Evolutionary conservation across 2,888 invertebrate species (phyloP), one percentile per base, ranked within the genome.

Genomic region (Argynnis bischoffii): DNA sequence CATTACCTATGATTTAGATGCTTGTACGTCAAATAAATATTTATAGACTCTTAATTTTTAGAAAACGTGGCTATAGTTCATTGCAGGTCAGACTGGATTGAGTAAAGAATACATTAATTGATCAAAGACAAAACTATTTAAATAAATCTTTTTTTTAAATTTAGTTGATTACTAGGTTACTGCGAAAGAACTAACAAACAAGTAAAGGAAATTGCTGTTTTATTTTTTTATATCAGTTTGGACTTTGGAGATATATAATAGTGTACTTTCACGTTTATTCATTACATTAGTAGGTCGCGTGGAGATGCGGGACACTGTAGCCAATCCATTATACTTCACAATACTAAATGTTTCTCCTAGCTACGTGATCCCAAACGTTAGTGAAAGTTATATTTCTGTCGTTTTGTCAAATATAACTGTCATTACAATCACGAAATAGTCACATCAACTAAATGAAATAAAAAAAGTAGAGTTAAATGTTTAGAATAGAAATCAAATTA

Each of bases 241-340:
- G 11, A 8, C n/a, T 41, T 41, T 41, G 35, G 11, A 41, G 8
- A 41, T 41, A 41, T 41, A 41, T 41, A 41, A 41, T 41, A 41
- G 35, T 41, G 16, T 8, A 61, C 61, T 53, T 61, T 61, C 61
- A 84, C 87, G 84, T 83, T 84, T 85, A 85, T 86, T 85, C 83
- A 85, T 84, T 83, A 82, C 79, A 80, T 86, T 84, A 86, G 88
- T 90, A 83, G 90, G 90, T 88, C 88, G 82, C 79, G 77, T 75
- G 71, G 78, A 77, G 78, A 79, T 79, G 80, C 77, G 81, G 78
- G 78, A 75, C 76, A 77, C 74, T 74, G 78, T 79, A 75, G 79
- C 80, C 75, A 84, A 84, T 83, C 81, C 83, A 85, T 86, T 85
- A 82, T 78, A 77, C 76, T 76, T 79, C 73, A 82, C 83, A 84